Evolutionary conservation across 2,113 vertebrate species (phyloP).

Genomic region (Platysternon megacephalum): DNA sequence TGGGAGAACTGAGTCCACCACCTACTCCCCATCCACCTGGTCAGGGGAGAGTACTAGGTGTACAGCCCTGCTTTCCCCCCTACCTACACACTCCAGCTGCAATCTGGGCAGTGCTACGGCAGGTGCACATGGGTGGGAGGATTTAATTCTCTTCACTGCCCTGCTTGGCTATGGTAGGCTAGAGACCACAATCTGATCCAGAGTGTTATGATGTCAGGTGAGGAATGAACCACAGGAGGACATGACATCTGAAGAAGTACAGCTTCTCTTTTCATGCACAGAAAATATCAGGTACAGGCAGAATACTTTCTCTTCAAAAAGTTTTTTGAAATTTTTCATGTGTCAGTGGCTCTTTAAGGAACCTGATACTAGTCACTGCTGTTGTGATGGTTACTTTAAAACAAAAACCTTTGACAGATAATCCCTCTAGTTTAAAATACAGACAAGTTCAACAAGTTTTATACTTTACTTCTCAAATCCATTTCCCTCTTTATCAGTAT

Average conservation of each 20-base stretch:
- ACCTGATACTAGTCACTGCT: conserved; percentile 64
- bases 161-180: background rate
- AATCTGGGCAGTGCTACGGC: fast-evolving
- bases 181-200: background rate
- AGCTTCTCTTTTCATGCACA: background rate
- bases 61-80: fast-evolving
- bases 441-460: conserved; percentile 71
- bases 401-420: conserved; percentile 67
- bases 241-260: background rate
- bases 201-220: background rate
- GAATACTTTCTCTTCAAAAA: background rate
- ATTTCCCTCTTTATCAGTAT: conserved; percentile 72
- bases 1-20: background rate
- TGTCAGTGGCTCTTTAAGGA: conserved; percentile 63
- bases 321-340: conserved; percentile 45
- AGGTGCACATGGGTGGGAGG: background rate
- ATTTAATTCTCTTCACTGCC: background rate
- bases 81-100: background rate
- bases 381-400: conserved; percentile 59
- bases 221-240: background rate
- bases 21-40: background rate
- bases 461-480: conserved; percentile 72
- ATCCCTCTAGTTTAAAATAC: conserved; percentile 69
- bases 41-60: background rate
- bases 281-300: background rate